Evolutionary conservation across 2,888 invertebrate species (phyloP).

Genomic region (Parnassius orleans): DNA sequence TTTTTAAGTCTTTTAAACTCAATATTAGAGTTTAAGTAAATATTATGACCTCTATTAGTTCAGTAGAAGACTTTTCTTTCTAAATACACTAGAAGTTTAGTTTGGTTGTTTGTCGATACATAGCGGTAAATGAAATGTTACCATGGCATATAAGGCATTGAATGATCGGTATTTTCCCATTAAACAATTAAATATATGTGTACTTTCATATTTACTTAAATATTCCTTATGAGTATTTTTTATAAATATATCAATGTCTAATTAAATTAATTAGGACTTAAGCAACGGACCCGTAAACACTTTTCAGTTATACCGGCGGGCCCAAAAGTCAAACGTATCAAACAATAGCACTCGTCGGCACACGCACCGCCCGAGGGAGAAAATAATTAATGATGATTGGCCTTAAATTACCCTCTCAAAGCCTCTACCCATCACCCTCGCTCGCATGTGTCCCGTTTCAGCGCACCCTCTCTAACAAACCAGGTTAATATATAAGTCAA

Average conservation of each 20-base stretch:
- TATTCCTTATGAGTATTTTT: background rate
- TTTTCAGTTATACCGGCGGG: slow-evolving; percentile 20
- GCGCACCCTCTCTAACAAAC: slow-evolving; percentile 55
- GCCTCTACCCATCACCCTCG: slow-evolving; percentile 51
- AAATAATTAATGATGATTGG: slow-evolving; percentile 80
- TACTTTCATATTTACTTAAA: background rate
- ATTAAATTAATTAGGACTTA: slow-evolving; percentile 7
- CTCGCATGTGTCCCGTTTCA: slow-evolving; percentile 39
- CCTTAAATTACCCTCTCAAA: slow-evolving; percentile 76
- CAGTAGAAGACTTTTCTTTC: no score
- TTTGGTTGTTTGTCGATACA: no score
- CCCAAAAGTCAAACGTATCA: slow-evolving; percentile 45
- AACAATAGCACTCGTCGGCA: slow-evolving; percentile 56
- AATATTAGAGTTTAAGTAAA: no score
- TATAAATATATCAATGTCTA: slow-evolving; percentile 8
- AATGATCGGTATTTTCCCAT: no score
- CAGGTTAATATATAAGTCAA: slow-evolving; percentile 70
- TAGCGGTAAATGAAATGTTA: no score
- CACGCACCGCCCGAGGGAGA: slow-evolving; percentile 65
- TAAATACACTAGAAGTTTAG: no score
- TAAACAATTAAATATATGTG: no score
- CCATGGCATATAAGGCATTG: no score
- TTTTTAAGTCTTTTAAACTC: no score
- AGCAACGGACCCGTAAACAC: slow-evolving; percentile 5
- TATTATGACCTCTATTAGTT: no score